A percentile compares a stretch with the other conserved stretches of the same genome.
Evolutionary conservation across 92 coral and sea anemone genomes (phyloP).

Genomic region (Chrysogorgia sp.): DNA sequence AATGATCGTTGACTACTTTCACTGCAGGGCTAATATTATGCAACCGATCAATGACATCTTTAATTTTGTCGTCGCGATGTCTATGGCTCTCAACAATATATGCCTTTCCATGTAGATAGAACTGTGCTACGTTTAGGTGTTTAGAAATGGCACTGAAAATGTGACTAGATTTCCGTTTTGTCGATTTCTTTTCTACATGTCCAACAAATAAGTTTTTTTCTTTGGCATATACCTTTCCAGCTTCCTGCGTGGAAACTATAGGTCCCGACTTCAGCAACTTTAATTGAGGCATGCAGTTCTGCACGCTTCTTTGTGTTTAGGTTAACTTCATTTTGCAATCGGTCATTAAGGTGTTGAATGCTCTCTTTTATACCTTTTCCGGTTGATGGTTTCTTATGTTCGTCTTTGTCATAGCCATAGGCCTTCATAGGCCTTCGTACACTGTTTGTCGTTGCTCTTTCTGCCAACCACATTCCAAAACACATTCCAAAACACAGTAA

Average conservation of each 20-base stretch:
- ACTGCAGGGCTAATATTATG: too few relatives aligned
- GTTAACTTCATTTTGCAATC: not conserved
- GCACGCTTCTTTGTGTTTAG: not conserved
- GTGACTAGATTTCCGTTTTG: not conserved
- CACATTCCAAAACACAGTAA: too few relatives aligned
- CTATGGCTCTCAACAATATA: slow-evolving; percentile 35
- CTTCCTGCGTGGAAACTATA: slow-evolving; percentile 27
- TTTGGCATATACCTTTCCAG: slow-evolving; percentile 26
- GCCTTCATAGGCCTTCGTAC: not conserved
- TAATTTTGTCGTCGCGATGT: slow-evolving; percentile 3
- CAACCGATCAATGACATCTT: not conserved
- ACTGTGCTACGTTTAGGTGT: slow-evolving; percentile 30
- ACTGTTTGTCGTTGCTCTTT: slow-evolving; percentile 8
- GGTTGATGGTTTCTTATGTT: not conserved
- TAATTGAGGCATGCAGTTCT: not conserved
- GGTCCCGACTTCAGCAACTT: not conserved
- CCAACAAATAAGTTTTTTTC: slow-evolving; percentile 1
- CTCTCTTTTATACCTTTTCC: slow-evolving; percentile 4
- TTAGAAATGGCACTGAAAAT: slow-evolving; percentile 20
- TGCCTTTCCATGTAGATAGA: slow-evolving; percentile 48
- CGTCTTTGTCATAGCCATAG: not conserved
- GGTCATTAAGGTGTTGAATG: not conserved
- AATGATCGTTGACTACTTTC: slow-evolving; percentile 28
- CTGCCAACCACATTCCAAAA: slow-evolving; percentile 11
- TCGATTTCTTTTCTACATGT: slow-evolving; percentile 1